phyloP scores from a whole-genome alignment of 2,797 vertebrate genomes.

The Picus viridis region DNA sequence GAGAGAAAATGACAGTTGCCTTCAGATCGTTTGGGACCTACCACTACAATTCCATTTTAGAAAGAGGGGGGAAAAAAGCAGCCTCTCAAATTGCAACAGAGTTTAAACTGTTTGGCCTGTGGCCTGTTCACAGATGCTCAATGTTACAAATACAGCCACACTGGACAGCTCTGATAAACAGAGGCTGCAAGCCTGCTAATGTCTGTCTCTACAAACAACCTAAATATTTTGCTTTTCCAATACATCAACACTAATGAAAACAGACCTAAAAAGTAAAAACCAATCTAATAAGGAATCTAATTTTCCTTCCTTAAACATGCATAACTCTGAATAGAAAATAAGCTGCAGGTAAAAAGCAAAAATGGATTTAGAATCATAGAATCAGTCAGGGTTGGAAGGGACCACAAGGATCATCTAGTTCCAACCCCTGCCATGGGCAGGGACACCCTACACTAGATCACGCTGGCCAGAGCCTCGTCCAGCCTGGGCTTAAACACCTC shows the following conservation, averaged over 20 bases:
- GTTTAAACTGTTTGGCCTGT: slow-evolving; percentile 16
- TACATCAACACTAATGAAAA: not conserved
- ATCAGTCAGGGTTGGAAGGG: too few relatives aligned
- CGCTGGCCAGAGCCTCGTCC: too few relatives aligned
- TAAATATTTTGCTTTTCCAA: not conserved
- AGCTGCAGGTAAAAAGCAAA: not conserved
- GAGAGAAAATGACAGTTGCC: not conserved
- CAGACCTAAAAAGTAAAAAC: not conserved
- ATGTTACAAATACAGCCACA: not conserved
- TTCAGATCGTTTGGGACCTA: not conserved
- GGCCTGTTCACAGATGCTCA: not conserved
- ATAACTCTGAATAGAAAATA: not conserved
- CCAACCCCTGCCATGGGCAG: too few relatives aligned
- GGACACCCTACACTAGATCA: too few relatives aligned
- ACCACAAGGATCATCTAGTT: too few relatives aligned
- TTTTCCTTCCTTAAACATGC: not conserved
- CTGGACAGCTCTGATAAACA: not conserved
- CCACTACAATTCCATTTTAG: not conserved
- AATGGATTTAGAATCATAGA: too few relatives aligned
- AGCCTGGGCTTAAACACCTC: too few relatives aligned
- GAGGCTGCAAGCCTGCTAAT: not conserved
- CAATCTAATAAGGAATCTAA: not conserved
- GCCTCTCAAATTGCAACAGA: not conserved
- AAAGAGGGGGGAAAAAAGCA: not conserved
- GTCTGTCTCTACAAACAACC: not conserved